These are phyloP conservation scores for Desoria tigrina DNA, from an alignment of 2,888 invertebrate genomes.

Conservation along the genomic window DNA sequence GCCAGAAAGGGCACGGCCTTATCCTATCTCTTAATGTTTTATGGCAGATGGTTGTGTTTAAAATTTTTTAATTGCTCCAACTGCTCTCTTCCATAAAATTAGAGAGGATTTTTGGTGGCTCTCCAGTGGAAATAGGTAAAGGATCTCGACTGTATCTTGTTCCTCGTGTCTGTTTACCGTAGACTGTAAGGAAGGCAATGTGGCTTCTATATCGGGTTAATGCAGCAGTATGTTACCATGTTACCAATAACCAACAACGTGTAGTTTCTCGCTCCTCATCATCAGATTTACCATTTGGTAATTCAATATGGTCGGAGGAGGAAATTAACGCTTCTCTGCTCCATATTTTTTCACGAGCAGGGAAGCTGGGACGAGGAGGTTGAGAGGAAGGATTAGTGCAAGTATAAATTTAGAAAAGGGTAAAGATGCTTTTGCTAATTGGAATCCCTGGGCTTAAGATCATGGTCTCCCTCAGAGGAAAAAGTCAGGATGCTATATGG, in stretches of 20 bases:
- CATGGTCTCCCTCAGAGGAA: conserved; percentile 22
- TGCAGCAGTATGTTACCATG: conserved; percentile 9
- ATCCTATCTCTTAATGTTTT: neutral
- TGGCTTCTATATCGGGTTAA: neutral
- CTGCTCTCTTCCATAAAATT: conserved; percentile 41
- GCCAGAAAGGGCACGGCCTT: conserved; percentile 8
- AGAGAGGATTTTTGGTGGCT: conserved; percentile 20
- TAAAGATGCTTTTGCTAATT: conserved; percentile 49
- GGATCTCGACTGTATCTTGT: too few species aligned
- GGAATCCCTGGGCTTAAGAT: conserved; percentile 46
- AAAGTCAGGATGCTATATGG: conserved; percentile 5
- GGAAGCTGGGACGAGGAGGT: neutral
- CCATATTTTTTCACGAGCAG: conserved; percentile 47
- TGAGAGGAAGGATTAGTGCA: conserved; percentile 40
- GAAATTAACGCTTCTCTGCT: conserved; percentile 53
- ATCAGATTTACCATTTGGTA: conserved; percentile 48
- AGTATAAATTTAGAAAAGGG: conserved; percentile 48
- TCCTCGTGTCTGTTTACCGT: neutral
- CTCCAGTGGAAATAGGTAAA: neutral
- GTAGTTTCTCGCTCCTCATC: conserved; percentile 7
- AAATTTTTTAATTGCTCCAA: conserved; percentile 52
- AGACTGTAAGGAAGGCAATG: neutral
- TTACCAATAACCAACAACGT: too few species aligned
- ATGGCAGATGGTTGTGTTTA: conserved; percentile 50
- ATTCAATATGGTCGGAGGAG: conserved; percentile 53